These are phyloP conservation scores for Melipona beecheii DNA, from an alignment of 2,888 invertebrate species.

Conservation along the genomic window DNA sequence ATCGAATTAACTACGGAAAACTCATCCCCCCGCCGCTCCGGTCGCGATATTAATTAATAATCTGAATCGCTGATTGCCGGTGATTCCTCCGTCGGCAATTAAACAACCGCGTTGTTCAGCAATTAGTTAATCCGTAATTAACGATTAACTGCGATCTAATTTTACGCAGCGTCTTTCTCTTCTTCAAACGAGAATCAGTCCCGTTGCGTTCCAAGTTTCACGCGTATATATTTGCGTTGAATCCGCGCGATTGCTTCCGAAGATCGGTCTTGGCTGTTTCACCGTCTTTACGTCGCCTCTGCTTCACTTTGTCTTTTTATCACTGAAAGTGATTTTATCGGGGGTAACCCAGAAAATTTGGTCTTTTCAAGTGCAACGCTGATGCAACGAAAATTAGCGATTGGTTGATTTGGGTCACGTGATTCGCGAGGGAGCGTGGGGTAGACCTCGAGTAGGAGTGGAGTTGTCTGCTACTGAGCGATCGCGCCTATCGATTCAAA, in stretches of 20 bases:
- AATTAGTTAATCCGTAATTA: slow-evolving; percentile 1
- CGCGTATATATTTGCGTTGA: neutral
- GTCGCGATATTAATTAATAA: slow-evolving; percentile 11
- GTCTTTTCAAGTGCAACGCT: too few species aligned
- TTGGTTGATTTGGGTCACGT: too few species aligned
- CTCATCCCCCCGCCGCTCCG: neutral
- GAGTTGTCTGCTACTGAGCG: too few species aligned
- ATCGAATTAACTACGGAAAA: neutral
- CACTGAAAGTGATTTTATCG: too few species aligned
- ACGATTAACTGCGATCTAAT: slow-evolving; percentile 5
- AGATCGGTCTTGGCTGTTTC: slow-evolving; percentile 26
- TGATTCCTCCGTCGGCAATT: neutral
- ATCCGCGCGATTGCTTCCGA: slow-evolving; percentile 38
- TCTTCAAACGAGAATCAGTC: neutral
- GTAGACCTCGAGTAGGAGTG: too few species aligned
- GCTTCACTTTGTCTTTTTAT: neutral
- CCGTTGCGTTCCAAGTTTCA: neutral
- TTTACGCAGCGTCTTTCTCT: neutral
- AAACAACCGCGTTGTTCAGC: neutral
- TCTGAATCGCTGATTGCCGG: neutral
- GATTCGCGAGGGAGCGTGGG: too few species aligned
- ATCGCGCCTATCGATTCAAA: too few species aligned
- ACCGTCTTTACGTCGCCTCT: slow-evolving; percentile 24
- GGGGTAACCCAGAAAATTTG: too few species aligned
- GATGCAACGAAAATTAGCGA: too few species aligned